Percentiles rank a stretch among this genome's conserved stretches.
These are phyloP conservation scores for Cordilura impudica DNA, from an alignment of 2,888 invertebrate genomes.

Conservation along the genomic window DNA sequence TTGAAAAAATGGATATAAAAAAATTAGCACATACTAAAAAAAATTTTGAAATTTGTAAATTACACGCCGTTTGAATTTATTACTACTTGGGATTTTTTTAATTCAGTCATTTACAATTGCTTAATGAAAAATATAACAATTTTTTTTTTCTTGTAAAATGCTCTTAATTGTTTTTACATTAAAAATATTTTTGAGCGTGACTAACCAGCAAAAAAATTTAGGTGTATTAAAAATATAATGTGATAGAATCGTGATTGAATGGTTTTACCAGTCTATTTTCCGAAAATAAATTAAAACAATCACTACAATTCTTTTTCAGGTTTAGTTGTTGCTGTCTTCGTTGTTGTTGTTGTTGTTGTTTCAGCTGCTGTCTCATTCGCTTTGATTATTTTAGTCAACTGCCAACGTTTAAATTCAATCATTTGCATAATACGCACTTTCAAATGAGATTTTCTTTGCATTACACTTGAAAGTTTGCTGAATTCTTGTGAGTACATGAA, in stretches of 20 bases:
- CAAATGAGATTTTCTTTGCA: conserved; percentile 80
- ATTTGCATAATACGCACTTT: conserved; percentile 77
- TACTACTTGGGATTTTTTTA: no score
- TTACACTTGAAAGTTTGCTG: conserved; percentile 81
- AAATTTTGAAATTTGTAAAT: no score
- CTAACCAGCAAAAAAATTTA: background rate
- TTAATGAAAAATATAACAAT: background rate
- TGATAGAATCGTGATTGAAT: background rate
- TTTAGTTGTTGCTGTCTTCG: conserved; percentile 41
- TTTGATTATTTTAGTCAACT: conserved; percentile 68
- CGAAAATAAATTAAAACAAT: conserved; percentile 29
- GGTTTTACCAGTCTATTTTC: background rate
- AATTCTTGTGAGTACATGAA: conserved; percentile 92
- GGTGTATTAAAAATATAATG: conserved; percentile 24
- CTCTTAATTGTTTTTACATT: no score
- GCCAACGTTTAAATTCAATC: conserved; percentile 77
- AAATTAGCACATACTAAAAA: no score
- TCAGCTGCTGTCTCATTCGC: conserved; percentile 63
- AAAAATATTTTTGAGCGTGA: background rate
- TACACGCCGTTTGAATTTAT: no score
- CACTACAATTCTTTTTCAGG: conserved; percentile 63
- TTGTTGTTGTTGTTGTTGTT: conserved; percentile 30
- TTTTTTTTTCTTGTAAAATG: no score
- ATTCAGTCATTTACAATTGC: no score
- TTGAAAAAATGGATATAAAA: no score